Percentiles rank a stretch among this genome's conserved stretches.
These are phyloP conservation scores for Aythya baeri DNA, from an alignment of 2,113 vertebrate species.

Conservation along the genomic window DNA sequence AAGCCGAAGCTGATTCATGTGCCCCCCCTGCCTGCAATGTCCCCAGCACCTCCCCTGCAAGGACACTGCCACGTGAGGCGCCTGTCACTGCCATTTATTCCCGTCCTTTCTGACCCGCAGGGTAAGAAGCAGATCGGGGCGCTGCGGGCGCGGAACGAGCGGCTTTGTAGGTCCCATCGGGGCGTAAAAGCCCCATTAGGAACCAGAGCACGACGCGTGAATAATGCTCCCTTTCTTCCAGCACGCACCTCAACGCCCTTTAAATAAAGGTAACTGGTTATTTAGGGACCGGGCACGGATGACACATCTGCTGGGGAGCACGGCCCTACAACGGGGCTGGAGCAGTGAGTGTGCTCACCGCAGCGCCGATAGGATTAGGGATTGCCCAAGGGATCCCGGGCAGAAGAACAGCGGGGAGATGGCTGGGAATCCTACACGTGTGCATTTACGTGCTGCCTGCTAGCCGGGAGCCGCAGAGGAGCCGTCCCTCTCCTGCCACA, in stretches of 20 bases:
- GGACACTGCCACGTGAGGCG: conserved; percentile 17
- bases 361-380: neutral
- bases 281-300: neutral
- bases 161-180: conserved; percentile 46
- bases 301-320: neutral
- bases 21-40: neutral
- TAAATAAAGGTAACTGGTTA: conserved; percentile 25
- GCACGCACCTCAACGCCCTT: conserved; percentile 22
- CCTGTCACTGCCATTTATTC: neutral
- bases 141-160: conserved; percentile 35
- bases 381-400: neutral
- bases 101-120: conserved; percentile 32
- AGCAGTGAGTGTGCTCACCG: neutral
- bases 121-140: conserved; percentile 31
- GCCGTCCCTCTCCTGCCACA: neutral
- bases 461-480: neutral
- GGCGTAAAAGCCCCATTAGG: neutral
- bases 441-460: neutral
- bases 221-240: conserved; percentile 28
- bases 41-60: neutral
- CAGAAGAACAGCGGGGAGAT: neutral
- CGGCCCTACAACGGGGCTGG: neutral
- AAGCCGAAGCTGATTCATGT: rapidly evolving
- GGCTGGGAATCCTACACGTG: neutral
- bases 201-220: conserved; percentile 4